A percentile compares a stretch with the other conserved stretches of the same genome.
These are phyloP conservation scores for Campoletis raptor DNA, from an alignment of 2,888 invertebrate genomes.

Conservation along the genomic window DNA sequence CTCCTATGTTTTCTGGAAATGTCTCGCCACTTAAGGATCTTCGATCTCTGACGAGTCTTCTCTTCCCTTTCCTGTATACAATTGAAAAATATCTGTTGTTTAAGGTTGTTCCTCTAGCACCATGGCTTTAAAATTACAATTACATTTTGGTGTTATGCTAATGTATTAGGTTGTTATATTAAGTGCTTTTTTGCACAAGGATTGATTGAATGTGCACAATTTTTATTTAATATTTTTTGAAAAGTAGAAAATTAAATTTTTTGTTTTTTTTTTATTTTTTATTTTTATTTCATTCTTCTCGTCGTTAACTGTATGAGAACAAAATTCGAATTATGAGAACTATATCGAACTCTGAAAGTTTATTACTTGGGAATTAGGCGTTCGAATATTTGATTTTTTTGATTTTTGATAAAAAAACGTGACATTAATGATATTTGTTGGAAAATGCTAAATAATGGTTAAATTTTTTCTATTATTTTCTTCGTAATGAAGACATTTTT, in stretches of 20 bases:
- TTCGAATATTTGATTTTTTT: too few species aligned
- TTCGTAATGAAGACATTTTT: neutral
- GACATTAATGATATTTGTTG: neutral
- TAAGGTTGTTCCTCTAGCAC: neutral
- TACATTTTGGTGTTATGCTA: neutral
- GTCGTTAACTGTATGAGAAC: too few species aligned
- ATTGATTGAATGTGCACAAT: neutral
- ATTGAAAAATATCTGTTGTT: constrained; percentile 10
- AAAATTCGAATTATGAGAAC: too few species aligned
- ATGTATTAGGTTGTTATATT: neutral
- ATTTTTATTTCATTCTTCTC: too few species aligned
- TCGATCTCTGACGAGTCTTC: constrained; percentile 29
- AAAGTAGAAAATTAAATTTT: neutral
- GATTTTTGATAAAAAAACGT: neutral
- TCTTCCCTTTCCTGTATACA: constrained; percentile 17
- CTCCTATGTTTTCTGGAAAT: constrained; percentile 29
- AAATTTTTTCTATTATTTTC: neutral
- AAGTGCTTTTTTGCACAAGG: neutral
- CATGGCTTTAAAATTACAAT: neutral
- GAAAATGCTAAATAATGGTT: neutral
- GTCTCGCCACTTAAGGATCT: constrained; percentile 32
- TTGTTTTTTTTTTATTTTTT: neutral
- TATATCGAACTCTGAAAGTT: too few species aligned
- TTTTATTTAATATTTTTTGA: neutral
- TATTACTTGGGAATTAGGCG: too few species aligned